Conservation (phyloP, 2,113 vertebrate species). For the Chrysemys picta region DNA sequence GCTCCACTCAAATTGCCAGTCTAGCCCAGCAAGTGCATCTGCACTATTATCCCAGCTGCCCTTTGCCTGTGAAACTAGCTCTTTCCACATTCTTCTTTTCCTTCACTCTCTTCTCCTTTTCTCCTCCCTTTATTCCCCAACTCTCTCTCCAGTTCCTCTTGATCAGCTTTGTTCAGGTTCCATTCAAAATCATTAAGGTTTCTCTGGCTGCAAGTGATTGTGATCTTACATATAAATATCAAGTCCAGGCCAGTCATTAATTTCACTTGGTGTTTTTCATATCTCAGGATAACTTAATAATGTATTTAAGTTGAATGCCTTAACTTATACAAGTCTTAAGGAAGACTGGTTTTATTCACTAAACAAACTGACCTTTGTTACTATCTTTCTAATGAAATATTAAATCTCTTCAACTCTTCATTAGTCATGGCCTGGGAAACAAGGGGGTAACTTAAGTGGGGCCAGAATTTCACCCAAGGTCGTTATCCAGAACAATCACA, state of each 20-base stretch:
- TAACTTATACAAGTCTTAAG: conserved; percentile 1
- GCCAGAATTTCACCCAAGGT: no score
- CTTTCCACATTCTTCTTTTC: not conserved
- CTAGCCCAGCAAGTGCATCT: not conserved
- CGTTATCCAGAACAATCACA: no score
- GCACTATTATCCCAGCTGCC: not conserved
- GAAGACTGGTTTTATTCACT: not conserved
- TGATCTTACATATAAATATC: not conserved
- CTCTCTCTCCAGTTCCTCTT: not conserved
- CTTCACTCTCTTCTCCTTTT: not conserved
- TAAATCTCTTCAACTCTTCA: not conserved
- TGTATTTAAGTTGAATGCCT: not conserved
- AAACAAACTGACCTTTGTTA: conserved; percentile 43
- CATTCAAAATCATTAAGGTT: not conserved
- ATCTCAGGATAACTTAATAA: not conserved
- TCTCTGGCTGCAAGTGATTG: not conserved
- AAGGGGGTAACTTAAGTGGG: not conserved
- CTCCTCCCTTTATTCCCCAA: not conserved
- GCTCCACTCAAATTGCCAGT: not conserved
- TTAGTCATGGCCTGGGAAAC: conserved; percentile 41
- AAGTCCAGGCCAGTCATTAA: not conserved
- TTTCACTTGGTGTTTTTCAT: not conserved
- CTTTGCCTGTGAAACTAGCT: no score
- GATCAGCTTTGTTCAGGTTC: not conserved
- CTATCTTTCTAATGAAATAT: not conserved